phyloP scores from a whole-genome alignment of 37 sponge, comb jelly and placozoan species.

The Aplysina aerophoba region DNA sequence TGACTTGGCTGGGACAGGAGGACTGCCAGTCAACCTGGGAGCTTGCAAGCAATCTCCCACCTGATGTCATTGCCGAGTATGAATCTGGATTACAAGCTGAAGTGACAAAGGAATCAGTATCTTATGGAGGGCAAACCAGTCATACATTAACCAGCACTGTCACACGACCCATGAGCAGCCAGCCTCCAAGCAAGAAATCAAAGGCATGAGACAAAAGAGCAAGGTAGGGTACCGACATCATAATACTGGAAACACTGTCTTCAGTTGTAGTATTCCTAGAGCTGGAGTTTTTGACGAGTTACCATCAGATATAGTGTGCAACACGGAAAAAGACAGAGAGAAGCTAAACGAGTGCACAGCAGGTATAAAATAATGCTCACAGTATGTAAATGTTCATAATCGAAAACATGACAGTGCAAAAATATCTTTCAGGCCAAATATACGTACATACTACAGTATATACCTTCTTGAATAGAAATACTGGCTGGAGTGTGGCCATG shows the following conservation, averaged over 20 bases:
- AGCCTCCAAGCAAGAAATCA: background rate
- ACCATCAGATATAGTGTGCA: background rate
- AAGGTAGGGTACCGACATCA: background rate
- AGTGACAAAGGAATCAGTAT: background rate
- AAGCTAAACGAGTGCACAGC: background rate
- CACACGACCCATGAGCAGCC: background rate
- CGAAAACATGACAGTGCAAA: too few relatives aligned
- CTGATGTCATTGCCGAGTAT: background rate
- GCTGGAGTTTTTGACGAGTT: background rate
- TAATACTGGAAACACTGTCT: background rate
- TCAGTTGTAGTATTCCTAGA: background rate
- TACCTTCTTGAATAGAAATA: constrained; percentile 18
- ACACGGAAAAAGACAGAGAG: constrained; percentile 5
- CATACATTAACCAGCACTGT: background rate
- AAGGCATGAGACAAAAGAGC: background rate
- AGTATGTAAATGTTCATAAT: too few relatives aligned
- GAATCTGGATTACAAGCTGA: background rate
- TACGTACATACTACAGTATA: too few relatives aligned
- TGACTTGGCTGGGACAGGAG: background rate
- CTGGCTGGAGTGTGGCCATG: constrained; percentile 56
- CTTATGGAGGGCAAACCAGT: background rate
- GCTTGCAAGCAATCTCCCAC: background rate
- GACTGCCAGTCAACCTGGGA: background rate
- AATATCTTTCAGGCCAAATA: background rate
- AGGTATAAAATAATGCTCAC: background rate